Conservation (phyloP, 2,797 vertebrate species). For the Sebastes vulpes region DNA sequence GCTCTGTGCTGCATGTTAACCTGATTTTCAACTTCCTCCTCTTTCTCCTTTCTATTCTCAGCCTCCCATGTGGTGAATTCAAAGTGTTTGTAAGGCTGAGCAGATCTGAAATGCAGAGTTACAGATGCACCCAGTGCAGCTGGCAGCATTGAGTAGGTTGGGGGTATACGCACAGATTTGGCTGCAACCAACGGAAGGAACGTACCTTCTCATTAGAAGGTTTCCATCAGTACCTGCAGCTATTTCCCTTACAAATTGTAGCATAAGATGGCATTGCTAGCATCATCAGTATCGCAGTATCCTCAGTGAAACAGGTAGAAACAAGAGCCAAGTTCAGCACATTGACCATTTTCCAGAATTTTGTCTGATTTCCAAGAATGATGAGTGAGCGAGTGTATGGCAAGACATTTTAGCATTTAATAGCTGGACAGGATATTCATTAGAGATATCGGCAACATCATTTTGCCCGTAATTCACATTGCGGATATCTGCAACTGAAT, state of each 20-base stretch:
- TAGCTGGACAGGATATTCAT: too few relatives aligned
- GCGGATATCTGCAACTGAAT: too few relatives aligned
- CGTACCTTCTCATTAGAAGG: not conserved
- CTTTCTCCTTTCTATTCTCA: constrained; percentile 41
- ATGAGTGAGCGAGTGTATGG: too few relatives aligned
- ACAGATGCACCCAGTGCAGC: constrained; percentile 18
- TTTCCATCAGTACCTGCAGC: not conserved
- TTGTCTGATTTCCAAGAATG: too few relatives aligned
- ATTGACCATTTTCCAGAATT: too few relatives aligned
- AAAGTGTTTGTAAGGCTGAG: constrained; percentile 11
- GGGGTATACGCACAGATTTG: not conserved
- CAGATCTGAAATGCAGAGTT: not conserved
- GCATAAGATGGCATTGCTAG: too few relatives aligned
- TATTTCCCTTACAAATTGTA: not conserved
- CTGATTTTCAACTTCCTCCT: constrained; percentile 59
- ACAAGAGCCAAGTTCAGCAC: too few relatives aligned
- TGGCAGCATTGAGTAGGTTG: constrained; percentile 11
- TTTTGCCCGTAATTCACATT: too few relatives aligned
- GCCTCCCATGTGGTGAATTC: constrained; percentile 20
- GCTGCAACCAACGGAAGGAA: not conserved
- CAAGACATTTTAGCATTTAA: too few relatives aligned
- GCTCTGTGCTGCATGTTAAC: constrained; percentile 43
- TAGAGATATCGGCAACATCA: too few relatives aligned
- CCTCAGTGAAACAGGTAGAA: too few relatives aligned
- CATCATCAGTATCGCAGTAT: too few relatives aligned